A percentile compares a stretch with the other conserved stretches of the same genome.
Evolutionary conservation across 1,140 invertebrate genomes (phyloP).

Genomic region (Stegodyphus mimosarum): DNA sequence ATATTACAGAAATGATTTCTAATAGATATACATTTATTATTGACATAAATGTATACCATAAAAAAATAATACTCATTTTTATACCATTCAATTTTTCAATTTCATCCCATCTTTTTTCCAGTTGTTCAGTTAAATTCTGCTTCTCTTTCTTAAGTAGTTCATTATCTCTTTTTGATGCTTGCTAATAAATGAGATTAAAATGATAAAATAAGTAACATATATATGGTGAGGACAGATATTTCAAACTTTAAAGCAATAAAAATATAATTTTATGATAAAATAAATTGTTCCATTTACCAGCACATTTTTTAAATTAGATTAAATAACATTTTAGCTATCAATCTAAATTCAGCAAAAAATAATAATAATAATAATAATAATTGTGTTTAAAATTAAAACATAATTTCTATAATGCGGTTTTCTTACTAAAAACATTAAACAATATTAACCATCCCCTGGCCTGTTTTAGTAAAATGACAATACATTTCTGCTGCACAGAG

Average conservation of each 20-base stretch:
- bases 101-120: slow-evolving; percentile 66
- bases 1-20: no score
- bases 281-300: not conserved
- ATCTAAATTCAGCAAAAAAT: not conserved
- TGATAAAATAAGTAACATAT: not conserved
- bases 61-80: no score
- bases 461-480: no score
- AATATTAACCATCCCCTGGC: no score
- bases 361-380: no score
- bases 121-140: slow-evolving; percentile 64
- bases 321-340: not conserved
- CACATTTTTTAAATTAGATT: not conserved
- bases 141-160: slow-evolving; percentile 64
- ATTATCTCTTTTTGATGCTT: slow-evolving; percentile 50
- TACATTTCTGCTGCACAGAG: no score
- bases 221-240: not conserved
- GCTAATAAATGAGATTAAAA: slow-evolving; percentile 28
- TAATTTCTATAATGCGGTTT: no score
- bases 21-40: no score
- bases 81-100: slow-evolving; percentile 67
- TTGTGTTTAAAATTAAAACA: no score
- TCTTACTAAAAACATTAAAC: no score
- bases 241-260: not conserved
- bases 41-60: no score
- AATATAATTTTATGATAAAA: not conserved